Conservation (phyloP, 2,797 vertebrate species). For the Poliocrania exsul region DNA sequence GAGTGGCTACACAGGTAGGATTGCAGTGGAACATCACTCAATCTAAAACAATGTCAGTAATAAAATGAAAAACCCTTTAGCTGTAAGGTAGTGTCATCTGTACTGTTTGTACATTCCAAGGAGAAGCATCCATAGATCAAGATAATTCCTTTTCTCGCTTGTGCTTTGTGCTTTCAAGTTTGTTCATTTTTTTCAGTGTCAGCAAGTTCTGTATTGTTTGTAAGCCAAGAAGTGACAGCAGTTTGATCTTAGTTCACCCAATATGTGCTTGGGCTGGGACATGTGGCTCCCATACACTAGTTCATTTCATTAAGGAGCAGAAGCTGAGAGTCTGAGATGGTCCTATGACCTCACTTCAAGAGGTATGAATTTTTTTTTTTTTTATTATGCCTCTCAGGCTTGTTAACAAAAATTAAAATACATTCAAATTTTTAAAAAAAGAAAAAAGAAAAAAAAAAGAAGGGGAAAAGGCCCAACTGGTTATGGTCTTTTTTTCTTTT, state of each 20-base stretch:
- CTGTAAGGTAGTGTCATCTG: background rate
- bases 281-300: background rate
- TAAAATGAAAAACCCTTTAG: background rate
- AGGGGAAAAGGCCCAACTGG: background rate
- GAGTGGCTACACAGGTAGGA: background rate
- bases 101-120: background rate
- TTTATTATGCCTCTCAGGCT: background rate
- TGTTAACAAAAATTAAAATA: background rate
- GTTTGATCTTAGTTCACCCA: slow-evolving; percentile 19
- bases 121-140: background rate
- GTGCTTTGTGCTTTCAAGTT: slow-evolving; percentile 13
- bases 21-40: background rate
- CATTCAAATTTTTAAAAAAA: background rate
- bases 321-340: background rate
- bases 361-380: background rate
- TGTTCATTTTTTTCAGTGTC: background rate
- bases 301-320: background rate
- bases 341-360: background rate
- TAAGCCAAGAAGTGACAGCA: slow-evolving; percentile 6
- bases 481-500: background rate
- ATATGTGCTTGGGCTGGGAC: background rate
- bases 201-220: background rate
- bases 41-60: background rate
- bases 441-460: background rate
- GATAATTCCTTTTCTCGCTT: background rate